Base-by-base conservation (phyloP, 2,113 vertebrate species). In the Chitala chitala region DNA sequence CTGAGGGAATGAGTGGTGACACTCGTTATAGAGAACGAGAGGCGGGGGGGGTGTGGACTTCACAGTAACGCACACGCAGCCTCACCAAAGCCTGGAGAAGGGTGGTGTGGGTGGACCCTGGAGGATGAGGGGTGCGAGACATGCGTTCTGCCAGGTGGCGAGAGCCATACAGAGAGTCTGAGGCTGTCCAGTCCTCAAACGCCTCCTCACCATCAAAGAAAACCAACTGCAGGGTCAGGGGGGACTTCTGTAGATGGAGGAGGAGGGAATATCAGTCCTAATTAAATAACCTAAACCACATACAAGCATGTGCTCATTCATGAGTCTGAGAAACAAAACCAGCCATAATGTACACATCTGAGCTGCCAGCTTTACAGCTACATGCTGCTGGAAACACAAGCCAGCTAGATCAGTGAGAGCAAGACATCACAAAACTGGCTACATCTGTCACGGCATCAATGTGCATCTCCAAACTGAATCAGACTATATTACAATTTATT, bases 131-230 rank as follows among this genome's bases (percentile, higher is more conserved):
- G 0, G 83, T 86, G 29, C 75, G 74, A 0, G 87, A 87, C 93
- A 98, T 93, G 10, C 82, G 88, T 26, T 91, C 86, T 0, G 94
- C 93, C 74, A 98, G 85, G 82, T 96, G 94, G 24, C 91, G 90
- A 4, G 95, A 94, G 5, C 94, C 94, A 0, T 96, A 98, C 12
- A 98, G 86, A 0, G 95, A 98, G 74, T 98, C 94, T 0, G 82
- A 87, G 77, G 73, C 86, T 0, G 93, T 94, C 94, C 94, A 97
- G 12, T 91, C 88, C 72, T 88, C 90, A 13, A 96, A 90, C 0
- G 95, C 92, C 79, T 96, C 95, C 77, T 96, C 95, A 0, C 94
- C 95, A 0, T 97, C 95, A 51, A 96, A 88, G 80, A 97, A 97
- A 10, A 94, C 89, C 9, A 97, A 83, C 89, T 96, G 94, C 13